A percentile compares a stretch with the other conserved stretches of the same genome.
Conservation (phyloP, 2,113 vertebrate genomes). For the Malurus elegans region DNA sequence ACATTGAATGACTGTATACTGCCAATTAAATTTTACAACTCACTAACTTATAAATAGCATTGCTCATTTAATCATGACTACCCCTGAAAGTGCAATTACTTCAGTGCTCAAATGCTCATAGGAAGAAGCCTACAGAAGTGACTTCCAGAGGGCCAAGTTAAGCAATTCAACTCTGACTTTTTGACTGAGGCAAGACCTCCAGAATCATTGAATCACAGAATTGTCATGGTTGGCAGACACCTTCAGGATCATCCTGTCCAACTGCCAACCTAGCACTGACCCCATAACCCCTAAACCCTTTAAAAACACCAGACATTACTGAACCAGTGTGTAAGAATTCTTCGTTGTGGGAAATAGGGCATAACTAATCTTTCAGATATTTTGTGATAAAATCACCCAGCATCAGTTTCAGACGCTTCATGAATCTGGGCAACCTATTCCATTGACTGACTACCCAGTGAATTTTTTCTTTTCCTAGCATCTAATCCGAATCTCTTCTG, state of each 20-base stretch:
- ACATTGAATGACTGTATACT: background rate
- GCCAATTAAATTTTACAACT: background rate
- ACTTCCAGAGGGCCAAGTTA: background rate
- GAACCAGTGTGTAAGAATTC: too few species aligned
- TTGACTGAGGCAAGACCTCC: background rate
- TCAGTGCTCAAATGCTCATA: background rate
- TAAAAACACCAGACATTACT: too few species aligned
- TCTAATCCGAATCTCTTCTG: background rate
- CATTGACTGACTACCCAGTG: too few species aligned
- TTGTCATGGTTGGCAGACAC: background rate
- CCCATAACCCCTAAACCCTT: background rate
- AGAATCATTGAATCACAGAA: background rate
- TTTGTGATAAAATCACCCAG: background rate
- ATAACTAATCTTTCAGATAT: too few species aligned
- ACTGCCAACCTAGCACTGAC: background rate
- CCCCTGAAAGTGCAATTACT: background rate
- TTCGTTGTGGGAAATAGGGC: too few species aligned
- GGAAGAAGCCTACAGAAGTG: background rate
- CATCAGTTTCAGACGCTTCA: background rate
- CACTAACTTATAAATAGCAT: background rate
- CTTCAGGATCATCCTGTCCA: background rate
- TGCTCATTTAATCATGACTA: background rate
- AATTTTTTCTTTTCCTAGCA: background rate
- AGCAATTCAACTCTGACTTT: background rate
- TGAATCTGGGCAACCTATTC: background rate